Evolutionary conservation across 2,888 invertebrate species (phyloP), one percentile per base, ranked within the genome.

Genomic region (Dryobota labecula): DNA sequence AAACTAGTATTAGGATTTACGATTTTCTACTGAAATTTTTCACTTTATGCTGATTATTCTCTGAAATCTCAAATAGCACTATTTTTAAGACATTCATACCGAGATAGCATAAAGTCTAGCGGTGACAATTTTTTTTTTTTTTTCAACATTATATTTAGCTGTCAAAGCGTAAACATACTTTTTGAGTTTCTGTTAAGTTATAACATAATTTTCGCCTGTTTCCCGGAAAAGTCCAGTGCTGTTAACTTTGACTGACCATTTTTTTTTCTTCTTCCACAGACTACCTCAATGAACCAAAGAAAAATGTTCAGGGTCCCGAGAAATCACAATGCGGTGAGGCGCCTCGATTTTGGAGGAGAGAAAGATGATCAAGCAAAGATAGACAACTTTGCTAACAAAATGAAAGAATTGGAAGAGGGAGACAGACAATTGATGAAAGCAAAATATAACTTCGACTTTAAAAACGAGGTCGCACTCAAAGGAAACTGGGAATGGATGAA

Each of bases 381-480:
- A 0, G 92, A 94, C 51, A 93, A 93, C 78, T 87, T 89, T 36
- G 72, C 89, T 0, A 94, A 94, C 61, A 79, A 83, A 8, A 83
- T 92, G 18, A 90, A 92, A 84, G 94, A 94, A 75, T 80, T 86
- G 1, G 74, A 85, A 18, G 79, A 76, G 0, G 85, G 73, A 24
- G 91, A 92, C 2, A 79, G 72, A 6, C 74, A 86, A 8, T 89
- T 93, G 84, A 95, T 93, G 15, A 92, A 87, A 49, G 83, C 88
- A 24, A 94, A 93, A 76, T 97, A 96, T 95, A 97, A 97, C 83
- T 97, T 96, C 61, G 97, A 97, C 87, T 96, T 97, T 67, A 91
- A 90, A 71, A 96, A 95, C 2, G 97, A 96, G 73, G 84, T 89
- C 1, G 89, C 93, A 5, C 68, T 93, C 47, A 86, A 89, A 62